These are phyloP conservation scores for Eupithecia subumbrata DNA, from an alignment of 2,888 invertebrate species.

Conservation along the genomic window DNA sequence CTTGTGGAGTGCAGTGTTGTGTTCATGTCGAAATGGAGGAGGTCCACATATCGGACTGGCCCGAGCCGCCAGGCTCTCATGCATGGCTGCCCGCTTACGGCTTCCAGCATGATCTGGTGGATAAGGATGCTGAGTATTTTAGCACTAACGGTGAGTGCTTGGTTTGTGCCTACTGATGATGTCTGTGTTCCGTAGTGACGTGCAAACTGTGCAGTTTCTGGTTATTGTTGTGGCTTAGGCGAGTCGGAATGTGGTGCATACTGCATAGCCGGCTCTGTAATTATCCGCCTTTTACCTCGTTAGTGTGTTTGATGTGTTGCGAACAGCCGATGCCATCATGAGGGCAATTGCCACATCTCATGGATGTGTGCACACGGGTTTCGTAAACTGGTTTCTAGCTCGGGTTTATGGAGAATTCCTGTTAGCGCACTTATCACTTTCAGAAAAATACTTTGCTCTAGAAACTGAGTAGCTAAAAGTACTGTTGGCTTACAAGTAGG, in stretches of 20 bases:
- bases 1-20: constrained; percentile 80
- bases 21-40: constrained; percentile 84
- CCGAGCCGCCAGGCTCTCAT: constrained; percentile 87
- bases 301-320: constrained; percentile 39
- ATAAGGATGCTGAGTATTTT: constrained; percentile 86
- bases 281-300: constrained; percentile 38
- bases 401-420: constrained; percentile 39
- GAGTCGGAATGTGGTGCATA: constrained; percentile 49
- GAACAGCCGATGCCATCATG: constrained; percentile 40
- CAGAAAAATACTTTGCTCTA: constrained; percentile 28
- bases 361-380: constrained; percentile 45
- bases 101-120: constrained; percentile 87
- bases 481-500: constrained; percentile 16
- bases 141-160: constrained; percentile 85
- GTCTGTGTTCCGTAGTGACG: constrained; percentile 42
- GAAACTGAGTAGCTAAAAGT: constrained; percentile 23
- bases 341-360: constrained; percentile 47
- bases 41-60: constrained; percentile 87
- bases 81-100: constrained; percentile 92
- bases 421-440: constrained; percentile 29
- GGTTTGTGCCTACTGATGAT: constrained; percentile 28
- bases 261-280: constrained; percentile 35
- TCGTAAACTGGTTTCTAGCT: constrained; percentile 46
- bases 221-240: constrained; percentile 55
- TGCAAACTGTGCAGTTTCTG: constrained; percentile 30